Percentiles rank a stretch among this genome's conserved stretches.
These are phyloP conservation scores for Lipophrys pholis DNA, from an alignment of 2,113 vertebrate species.

Conservation along the genomic window DNA sequence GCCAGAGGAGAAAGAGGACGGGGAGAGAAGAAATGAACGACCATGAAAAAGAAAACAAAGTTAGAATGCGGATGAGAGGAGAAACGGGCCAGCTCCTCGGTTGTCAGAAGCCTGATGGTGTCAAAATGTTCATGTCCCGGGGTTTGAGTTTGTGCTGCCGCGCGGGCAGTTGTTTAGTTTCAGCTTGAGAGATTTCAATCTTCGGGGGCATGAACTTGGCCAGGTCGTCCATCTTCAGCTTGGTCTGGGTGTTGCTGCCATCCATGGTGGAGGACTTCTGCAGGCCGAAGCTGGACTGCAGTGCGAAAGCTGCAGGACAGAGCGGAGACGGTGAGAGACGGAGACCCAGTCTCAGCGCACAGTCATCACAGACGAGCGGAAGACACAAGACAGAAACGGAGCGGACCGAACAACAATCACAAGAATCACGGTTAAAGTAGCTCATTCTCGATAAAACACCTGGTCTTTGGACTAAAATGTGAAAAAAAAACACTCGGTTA, in stretches of 20 bases:
- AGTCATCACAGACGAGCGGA: too few relatives aligned
- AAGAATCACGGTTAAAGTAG: too few relatives aligned
- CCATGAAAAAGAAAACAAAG: background rate
- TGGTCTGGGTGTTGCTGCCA: conserved; percentile 87
- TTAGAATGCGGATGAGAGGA: background rate
- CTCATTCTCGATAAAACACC: too few relatives aligned
- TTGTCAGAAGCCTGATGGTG: conserved; percentile 83
- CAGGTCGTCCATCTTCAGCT: conserved; percentile 85
- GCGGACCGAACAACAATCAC: too few relatives aligned
- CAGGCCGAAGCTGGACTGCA: conserved; percentile 90
- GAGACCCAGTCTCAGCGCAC: too few relatives aligned
- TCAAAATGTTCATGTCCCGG: conserved; percentile 85
- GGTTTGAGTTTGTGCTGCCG: conserved; percentile 88
- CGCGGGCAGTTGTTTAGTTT: conserved; percentile 80
- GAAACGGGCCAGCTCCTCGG: conserved; percentile 2
- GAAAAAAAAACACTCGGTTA: too few relatives aligned
- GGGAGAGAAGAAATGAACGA: conserved; percentile 29
- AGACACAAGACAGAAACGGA: too few relatives aligned
- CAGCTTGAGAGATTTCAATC: conserved; percentile 85
- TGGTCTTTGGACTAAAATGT: too few relatives aligned
- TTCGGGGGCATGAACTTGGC: conserved; percentile 86
- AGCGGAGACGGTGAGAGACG: too few relatives aligned
- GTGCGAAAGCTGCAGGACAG: conserved; percentile 85
- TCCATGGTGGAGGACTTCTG: conserved; percentile 93
- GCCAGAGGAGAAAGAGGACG: conserved; percentile 16